These are phyloP conservation scores for Athalia circularis DNA, from an alignment of 2,888 invertebrate genomes.

Conservation along the genomic window DNA sequence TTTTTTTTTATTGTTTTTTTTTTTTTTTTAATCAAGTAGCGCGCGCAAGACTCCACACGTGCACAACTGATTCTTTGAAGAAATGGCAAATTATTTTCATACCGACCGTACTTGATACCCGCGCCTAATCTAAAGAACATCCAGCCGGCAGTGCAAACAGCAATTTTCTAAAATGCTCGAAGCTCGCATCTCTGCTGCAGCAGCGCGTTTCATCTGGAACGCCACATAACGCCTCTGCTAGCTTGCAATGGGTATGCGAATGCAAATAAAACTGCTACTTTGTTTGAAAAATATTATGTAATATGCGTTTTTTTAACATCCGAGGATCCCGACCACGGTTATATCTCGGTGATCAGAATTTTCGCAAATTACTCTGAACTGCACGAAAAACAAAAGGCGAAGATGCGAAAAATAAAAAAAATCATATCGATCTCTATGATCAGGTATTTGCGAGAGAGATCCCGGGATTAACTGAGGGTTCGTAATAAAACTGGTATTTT, in stretches of 20 bases:
- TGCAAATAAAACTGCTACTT: no score
- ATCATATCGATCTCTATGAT: neutral
- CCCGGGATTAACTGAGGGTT: slow-evolving; percentile 26
- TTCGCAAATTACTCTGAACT: no score
- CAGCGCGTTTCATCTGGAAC: neutral
- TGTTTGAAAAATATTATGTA: no score
- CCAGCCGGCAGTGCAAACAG: slow-evolving; percentile 38
- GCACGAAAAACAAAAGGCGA: no score
- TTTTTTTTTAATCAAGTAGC: no score
- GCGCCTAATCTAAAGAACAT: slow-evolving; percentile 27
- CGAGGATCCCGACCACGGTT: no score
- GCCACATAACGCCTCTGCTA: slow-evolving; percentile 23
- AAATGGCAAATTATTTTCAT: neutral
- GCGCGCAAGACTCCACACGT: no score
- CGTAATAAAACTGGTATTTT: slow-evolving; percentile 38
- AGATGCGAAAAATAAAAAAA: neutral
- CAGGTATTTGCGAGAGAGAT: neutral
- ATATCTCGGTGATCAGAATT: neutral
- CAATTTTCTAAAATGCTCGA: slow-evolving; percentile 39
- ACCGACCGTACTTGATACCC: neutral
- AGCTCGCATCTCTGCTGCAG: no score
- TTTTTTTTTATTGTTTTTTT: no score
- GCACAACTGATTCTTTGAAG: no score
- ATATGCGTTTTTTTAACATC: neutral
- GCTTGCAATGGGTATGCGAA: no score